Evolutionary conservation across 1,140 invertebrate species (phyloP).

Genomic region (Temnothorax nylanderi): DNA sequence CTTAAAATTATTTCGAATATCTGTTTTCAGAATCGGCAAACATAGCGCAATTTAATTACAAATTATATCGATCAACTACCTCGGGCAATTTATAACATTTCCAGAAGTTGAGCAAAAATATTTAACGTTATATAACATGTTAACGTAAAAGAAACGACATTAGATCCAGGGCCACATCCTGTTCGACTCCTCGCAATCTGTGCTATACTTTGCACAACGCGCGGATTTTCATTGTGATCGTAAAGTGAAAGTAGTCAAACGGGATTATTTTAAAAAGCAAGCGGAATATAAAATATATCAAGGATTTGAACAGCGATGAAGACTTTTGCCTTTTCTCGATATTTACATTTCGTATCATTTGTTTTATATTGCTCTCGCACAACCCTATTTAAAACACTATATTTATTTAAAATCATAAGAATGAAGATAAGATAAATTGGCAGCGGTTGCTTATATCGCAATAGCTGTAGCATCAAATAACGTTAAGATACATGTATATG

Average conservation of each 20-base stretch:
- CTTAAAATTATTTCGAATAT: neutral
- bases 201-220: neutral
- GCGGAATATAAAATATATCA: conserved; percentile 45
- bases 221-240: conserved; percentile 62
- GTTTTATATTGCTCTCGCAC: neutral
- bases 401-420: neutral
- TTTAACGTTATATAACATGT: conserved; percentile 5
- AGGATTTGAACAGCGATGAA: neutral
- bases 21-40: neutral
- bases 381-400: neutral
- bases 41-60: neutral
- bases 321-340: neutral
- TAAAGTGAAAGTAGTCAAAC: conserved; percentile 57
- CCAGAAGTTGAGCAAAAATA: neutral
- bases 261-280: conserved; percentile 39
- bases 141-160: conserved; percentile 21
- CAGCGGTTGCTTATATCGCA: neutral
- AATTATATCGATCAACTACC: neutral
- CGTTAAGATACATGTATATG: neutral
- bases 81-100: neutral
- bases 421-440: conserved; percentile 30
- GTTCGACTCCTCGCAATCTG: conserved; percentile 7
- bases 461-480: neutral
- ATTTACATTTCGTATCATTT: conserved; percentile 8
- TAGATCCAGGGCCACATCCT: conserved; percentile 18